Base-by-base conservation (phyloP, 2,888 invertebrate genomes). In the Calameuta filiformis region DNA sequence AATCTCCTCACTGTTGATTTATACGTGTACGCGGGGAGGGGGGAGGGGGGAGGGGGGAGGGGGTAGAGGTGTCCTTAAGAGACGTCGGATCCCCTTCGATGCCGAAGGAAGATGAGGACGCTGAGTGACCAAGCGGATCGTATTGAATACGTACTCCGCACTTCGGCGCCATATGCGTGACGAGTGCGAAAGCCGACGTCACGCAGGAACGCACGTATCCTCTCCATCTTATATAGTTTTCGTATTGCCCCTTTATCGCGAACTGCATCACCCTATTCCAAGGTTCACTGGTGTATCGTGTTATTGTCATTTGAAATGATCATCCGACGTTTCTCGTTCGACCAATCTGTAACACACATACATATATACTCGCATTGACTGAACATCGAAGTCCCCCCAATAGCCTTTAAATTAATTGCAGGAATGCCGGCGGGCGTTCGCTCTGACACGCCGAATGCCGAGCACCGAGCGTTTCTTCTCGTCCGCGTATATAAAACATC, bases 141-240 rank as follows among this genome's bases (percentile, higher is more conserved):
- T 80, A 83, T 86, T 85, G 83, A 84, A 78, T 81, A 80, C 81
- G 83, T 82, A 81, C 77, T 78, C 68, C 81, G 80, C 83, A 78
- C 82, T 81, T 80, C 78, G 80, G 81, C 79, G 82, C 71, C 89
- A 90, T 90, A 87, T 90, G 90, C 88, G 86, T 88, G 90, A 90
- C 87, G 87, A 83, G 84, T 86, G 83, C 87, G 85, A 88, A 85
- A 90, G 86, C 87, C 87, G 87, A 86, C 89, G 90, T 89, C 89
- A 88, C 86, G 89, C 85, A 87, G 85, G 81, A 85, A 88, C 87
- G 87, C 88, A 86, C 79, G 81, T 82, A 78, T 81, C 77, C 75
- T 40, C 75, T 73, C 77, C 73, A 68, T 81, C 77, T 73, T 68
- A 69, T 76, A 35, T 31, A 35, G 30, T 35, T 73, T 75, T 69